phyloP scores from a whole-genome alignment of 2,113 vertebrate species.

The Archocentrus centrarchus region DNA sequence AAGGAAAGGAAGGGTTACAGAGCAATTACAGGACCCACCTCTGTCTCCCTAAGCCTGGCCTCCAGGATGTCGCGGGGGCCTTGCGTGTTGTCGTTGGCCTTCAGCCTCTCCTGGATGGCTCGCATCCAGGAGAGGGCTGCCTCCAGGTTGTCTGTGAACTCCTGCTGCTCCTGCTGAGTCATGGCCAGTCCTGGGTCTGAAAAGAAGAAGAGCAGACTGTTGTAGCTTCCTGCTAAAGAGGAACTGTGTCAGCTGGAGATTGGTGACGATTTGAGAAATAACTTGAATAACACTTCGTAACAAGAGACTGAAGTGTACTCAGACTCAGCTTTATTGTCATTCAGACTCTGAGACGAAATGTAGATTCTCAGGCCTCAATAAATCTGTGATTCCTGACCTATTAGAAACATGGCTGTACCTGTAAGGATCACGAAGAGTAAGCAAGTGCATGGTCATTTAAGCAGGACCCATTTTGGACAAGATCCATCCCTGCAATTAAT shows the following conservation, averaged over 20 bases:
- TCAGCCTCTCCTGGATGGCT: constrained; percentile 86
- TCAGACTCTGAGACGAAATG: no score
- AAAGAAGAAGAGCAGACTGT: background rate
- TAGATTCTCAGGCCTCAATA: no score
- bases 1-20: background rate
- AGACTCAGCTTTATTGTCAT: no score
- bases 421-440: background rate
- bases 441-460: background rate
- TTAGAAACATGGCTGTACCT: background rate
- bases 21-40: constrained; percentile 79
- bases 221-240: background rate
- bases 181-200: constrained; percentile 70
- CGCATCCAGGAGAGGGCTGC: constrained; percentile 90
- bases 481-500: no score
- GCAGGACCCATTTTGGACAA: no score
- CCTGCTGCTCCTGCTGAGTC: constrained; percentile 90
- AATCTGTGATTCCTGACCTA: background rate
- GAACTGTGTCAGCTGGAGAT: background rate
- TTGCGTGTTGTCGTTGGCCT: constrained; percentile 89
- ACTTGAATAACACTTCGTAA: background rate
- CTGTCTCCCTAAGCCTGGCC: constrained; percentile 88
- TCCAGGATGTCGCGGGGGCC: constrained; percentile 90
- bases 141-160: constrained; percentile 86
- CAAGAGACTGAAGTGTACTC: no score
- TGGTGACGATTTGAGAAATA: background rate